Conservation (phyloP, 2,797 vertebrate genomes). For the Acrocephalus scirpaceus region DNA sequence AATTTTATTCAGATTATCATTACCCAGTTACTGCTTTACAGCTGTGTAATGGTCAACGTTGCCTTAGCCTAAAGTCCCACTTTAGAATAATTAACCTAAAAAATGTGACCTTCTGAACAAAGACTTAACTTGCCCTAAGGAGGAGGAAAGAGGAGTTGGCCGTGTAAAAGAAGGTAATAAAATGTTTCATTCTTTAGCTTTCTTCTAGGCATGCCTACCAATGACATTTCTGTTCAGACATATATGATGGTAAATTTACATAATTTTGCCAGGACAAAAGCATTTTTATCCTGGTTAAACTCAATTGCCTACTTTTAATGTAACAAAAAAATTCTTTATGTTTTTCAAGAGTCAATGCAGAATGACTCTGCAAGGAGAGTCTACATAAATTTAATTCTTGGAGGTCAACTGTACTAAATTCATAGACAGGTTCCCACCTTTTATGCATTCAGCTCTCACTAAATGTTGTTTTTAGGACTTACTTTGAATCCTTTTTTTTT, state of each 20-base stretch:
- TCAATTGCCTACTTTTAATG: neutral
- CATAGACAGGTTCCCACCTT: neutral
- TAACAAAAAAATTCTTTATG: neutral
- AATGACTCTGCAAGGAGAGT: neutral
- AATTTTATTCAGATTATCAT: neutral
- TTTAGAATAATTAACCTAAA: neutral
- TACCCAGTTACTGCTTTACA: neutral
- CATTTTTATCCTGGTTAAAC: neutral
- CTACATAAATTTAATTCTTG: neutral
- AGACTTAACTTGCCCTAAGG: neutral
- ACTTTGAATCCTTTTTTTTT: neutral
- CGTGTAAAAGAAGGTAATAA: neutral
- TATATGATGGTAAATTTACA: neutral
- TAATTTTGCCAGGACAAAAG: neutral
- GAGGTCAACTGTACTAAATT: neutral
- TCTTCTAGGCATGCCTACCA: neutral
- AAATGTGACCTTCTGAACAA: neutral
- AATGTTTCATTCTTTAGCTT: neutral
- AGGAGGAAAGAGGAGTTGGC: neutral
- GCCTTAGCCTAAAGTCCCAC: neutral
- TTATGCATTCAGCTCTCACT: neutral
- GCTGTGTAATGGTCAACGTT: neutral
- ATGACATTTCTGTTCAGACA: rapidly evolving
- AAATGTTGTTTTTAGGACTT: neutral
- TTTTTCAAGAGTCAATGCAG: neutral